These are phyloP conservation scores for Danionella dracula DNA, from an alignment of 2,797 vertebrate species.

Conservation along the genomic window DNA sequence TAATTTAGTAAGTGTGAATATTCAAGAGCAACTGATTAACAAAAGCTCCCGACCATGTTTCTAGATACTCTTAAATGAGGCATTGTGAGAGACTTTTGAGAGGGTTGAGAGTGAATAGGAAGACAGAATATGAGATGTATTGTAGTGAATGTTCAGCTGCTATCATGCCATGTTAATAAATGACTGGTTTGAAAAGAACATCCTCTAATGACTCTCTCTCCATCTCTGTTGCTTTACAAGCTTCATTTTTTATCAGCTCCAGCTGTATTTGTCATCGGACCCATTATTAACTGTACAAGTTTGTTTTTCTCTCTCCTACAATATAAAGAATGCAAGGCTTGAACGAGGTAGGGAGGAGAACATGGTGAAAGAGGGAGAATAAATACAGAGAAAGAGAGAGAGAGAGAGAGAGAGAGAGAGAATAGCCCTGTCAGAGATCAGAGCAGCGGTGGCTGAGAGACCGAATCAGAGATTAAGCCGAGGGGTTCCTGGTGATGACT, in stretches of 20 bases:
- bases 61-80: constrained; percentile 13
- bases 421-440: constrained; percentile 29
- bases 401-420: constrained; percentile 36
- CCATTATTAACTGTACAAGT: constrained; percentile 53
- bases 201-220: constrained; percentile 39
- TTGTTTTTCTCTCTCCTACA: constrained; percentile 30
- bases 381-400: neutral
- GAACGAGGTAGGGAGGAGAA: constrained; percentile 14
- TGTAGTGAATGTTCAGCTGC: constrained; percentile 40
- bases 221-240: constrained; percentile 32
- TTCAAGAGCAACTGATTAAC: constrained; percentile 17
- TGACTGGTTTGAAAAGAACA: constrained; percentile 67
- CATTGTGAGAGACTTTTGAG: neutral
- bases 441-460: constrained; percentile 16
- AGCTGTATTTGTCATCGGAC: constrained; percentile 60
- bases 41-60: constrained; percentile 27
- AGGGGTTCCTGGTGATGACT: constrained; percentile 42
- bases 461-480: constrained; percentile 31
- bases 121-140: constrained; percentile 36
- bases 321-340: constrained; percentile 6
- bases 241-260: constrained; percentile 50
- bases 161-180: constrained; percentile 59
- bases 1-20: too few species aligned
- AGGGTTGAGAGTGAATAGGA: constrained; percentile 48
- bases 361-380: neutral